Conservation (phyloP, 2,888 invertebrate species). For the Clanis bilineata region DNA sequence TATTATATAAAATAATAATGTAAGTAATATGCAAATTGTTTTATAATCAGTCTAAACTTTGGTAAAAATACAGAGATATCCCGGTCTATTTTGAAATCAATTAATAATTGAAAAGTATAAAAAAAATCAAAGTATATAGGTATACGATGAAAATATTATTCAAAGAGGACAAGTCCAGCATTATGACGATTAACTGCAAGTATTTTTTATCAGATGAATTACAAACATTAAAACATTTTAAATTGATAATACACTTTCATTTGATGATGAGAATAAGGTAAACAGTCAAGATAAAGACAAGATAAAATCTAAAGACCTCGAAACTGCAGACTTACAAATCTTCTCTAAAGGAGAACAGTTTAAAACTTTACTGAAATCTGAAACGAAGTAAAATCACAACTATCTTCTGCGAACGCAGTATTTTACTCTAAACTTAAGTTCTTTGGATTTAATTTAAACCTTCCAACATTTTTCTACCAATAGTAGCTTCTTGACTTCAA, state of each 20-base stretch:
- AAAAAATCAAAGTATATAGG: no score
- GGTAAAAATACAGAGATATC: no score
- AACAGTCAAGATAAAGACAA: background rate
- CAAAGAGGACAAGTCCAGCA: no score
- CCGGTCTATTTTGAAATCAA: no score
- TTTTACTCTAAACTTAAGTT: background rate
- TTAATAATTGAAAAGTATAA: no score
- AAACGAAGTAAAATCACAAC: background rate
- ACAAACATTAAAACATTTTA: background rate
- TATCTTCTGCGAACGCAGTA: background rate
- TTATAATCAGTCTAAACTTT: no score
- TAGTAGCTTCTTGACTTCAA: background rate
- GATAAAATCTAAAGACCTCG: background rate
- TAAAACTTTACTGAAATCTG: constrained; percentile 5
- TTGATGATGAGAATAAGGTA: background rate
- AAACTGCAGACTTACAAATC: background rate
- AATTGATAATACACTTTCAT: background rate
- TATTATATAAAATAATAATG: no score
- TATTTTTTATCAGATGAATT: no score
- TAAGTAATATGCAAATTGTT: no score
- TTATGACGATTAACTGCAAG: no score
- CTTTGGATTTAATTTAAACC: background rate
- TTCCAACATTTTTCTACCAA: background rate
- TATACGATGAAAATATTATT: no score
- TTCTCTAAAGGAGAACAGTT: background rate